Percentiles rank a stretch among this genome's conserved stretches.
phyloP scores from a whole-genome alignment of 2,888 invertebrate genomes.

The Scelioninae gen. 2 region DNA sequence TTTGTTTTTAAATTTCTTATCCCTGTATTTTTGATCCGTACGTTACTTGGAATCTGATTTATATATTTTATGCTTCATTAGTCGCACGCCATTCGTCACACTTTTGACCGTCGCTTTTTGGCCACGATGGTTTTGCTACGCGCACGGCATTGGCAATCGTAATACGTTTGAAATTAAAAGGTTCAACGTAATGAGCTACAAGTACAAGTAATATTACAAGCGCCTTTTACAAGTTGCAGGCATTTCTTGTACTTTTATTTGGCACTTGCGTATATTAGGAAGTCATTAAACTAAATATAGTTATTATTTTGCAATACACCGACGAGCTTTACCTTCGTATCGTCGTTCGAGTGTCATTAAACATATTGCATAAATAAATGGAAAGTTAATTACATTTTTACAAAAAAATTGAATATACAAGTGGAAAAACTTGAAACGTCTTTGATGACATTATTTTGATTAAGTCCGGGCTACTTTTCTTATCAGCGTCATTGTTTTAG shows the following conservation, averaged over 20 bases:
- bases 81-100: not conserved
- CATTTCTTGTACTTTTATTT: not conserved
- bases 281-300: constrained; percentile 28
- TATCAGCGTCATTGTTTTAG: no score
- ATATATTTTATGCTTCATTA: not conserved
- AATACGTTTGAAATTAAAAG: not conserved
- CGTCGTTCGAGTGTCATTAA: constrained; percentile 9
- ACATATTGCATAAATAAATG: constrained; percentile 4
- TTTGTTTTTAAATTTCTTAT: no score
- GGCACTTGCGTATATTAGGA: constrained; percentile 9
- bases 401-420: no score
- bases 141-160: not conserved
- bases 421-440: no score
- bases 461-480: no score
- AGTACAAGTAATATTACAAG: no score
- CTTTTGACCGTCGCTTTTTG: not conserved
- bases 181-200: no score
- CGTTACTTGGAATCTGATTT: not conserved
- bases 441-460: no score
- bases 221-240: no score
- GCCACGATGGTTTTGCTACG: not conserved
- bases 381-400: constrained; percentile 2
- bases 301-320: constrained; percentile 19
- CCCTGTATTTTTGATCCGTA: not conserved
- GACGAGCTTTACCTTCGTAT: constrained; percentile 1